A percentile compares a stretch with the other conserved stretches of the same genome.
phyloP scores from a whole-genome alignment of 30 jellyfish, hydroid and myxozoan genomes.

The Turritopsis rubra region DNA sequence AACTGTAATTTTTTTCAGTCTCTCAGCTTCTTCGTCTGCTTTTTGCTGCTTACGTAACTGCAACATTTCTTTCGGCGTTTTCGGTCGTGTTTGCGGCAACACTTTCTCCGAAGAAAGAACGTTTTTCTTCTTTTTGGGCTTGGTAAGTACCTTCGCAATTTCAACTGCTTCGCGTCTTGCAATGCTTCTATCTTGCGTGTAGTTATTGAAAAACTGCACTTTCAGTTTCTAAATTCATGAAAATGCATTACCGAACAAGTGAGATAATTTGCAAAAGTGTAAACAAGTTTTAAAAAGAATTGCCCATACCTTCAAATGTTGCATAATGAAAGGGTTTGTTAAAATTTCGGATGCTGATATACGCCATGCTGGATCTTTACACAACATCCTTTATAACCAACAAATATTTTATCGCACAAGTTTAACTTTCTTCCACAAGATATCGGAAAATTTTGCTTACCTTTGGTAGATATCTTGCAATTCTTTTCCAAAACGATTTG shows the following conservation, averaged over 20 bases:
- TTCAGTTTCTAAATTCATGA: constrained; percentile 55
- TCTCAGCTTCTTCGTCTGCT: constrained; percentile 82
- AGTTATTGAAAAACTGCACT: constrained; percentile 32
- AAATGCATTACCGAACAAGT: too few relatives aligned
- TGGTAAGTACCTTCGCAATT: constrained; percentile 36
- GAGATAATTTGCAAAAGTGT: not conserved
- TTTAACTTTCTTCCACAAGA: too few relatives aligned
- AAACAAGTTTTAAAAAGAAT: too few relatives aligned
- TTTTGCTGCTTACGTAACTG: constrained; percentile 55
- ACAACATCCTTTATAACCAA: constrained; percentile 40
- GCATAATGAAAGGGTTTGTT: constrained; percentile 36
- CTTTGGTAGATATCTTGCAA: constrained; percentile 44
- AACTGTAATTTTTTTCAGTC: constrained; percentile 53
- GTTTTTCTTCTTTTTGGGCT: not conserved
- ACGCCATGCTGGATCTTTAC: constrained; percentile 58
- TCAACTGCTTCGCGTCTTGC: constrained; percentile 47
- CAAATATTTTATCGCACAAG: not conserved
- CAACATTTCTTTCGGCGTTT: constrained; percentile 42
- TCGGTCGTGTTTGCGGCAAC: not conserved
- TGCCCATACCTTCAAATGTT: constrained; percentile 49
- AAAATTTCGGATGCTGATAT: constrained; percentile 66
- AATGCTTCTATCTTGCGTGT: not conserved
- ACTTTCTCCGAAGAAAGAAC: not conserved
- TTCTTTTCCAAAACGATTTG: constrained; percentile 38
- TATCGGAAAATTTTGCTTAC: constrained; percentile 6